These are phyloP conservation scores for Xanthia icteritia DNA, from an alignment of 2,888 invertebrate species.

Conservation along the genomic window DNA sequence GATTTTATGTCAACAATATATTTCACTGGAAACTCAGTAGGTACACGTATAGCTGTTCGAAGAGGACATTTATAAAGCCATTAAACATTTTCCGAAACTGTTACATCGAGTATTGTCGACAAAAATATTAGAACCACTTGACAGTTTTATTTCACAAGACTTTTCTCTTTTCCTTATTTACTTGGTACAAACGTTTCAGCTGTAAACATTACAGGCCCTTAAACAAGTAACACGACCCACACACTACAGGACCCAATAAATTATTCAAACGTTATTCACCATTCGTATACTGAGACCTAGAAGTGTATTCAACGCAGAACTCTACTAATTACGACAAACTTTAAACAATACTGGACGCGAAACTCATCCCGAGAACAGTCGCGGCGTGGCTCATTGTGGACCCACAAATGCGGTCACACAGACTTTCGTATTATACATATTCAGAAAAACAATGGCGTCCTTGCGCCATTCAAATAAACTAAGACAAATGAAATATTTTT, in stretches of 20 bases:
- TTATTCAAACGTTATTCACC: conserved; percentile 70
- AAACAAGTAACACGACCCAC: conserved; percentile 37
- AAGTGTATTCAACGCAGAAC: conserved; percentile 87
- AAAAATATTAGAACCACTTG: background rate
- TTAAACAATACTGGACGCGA: conserved; percentile 90
- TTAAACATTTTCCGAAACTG: background rate
- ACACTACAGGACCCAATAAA: conserved; percentile 57
- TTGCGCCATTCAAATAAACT: conserved; percentile 85
- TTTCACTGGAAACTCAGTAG: background rate
- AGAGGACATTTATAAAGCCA: background rate
- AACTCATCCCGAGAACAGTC: conserved; percentile 89
- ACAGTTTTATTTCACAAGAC: background rate
- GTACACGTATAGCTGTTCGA: background rate
- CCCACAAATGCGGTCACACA: conserved; percentile 88
- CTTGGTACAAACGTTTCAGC: conserved; percentile 1
- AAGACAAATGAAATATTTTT: conserved; percentile 86
- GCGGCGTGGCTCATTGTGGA: conserved; percentile 86
- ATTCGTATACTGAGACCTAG: conserved; percentile 85
- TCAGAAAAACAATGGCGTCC: conserved; percentile 88
- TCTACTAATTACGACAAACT: conserved; percentile 90
- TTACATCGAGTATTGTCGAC: background rate
- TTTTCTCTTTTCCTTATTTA: background rate
- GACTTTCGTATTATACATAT: conserved; percentile 88
- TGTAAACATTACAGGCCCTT: background rate
- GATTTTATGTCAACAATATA: background rate